Evolutionary conservation across 2,113 vertebrate species (phyloP).

Genomic region (human): GRCh38 chr18:55167001-55167500

Average conservation of each 20-base stretch:
- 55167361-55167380: not conserved
- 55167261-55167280: not conserved
- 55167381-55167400: not conserved
- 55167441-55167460: not conserved
- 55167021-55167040: rapidly evolving
- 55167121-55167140: not conserved
- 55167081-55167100: not conserved
- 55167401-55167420: not conserved
- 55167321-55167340: not conserved
- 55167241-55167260: not conserved
- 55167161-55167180: not conserved
- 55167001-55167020: not conserved
- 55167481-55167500: not conserved
- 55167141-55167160: not conserved
- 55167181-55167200: not conserved
- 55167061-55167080: not conserved
- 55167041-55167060: rapidly evolving
- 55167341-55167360: not conserved
- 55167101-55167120: not conserved
- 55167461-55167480: not conserved
- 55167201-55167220: not conserved
- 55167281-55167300: not conserved
- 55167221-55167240: not conserved
- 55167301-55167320: not conserved
- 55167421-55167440: not conserved